Evolutionary conservation across 1,140 invertebrate species (phyloP), one percentile per base, ranked within the genome.

Genomic region (Sycophaga agraensis): DNA sequence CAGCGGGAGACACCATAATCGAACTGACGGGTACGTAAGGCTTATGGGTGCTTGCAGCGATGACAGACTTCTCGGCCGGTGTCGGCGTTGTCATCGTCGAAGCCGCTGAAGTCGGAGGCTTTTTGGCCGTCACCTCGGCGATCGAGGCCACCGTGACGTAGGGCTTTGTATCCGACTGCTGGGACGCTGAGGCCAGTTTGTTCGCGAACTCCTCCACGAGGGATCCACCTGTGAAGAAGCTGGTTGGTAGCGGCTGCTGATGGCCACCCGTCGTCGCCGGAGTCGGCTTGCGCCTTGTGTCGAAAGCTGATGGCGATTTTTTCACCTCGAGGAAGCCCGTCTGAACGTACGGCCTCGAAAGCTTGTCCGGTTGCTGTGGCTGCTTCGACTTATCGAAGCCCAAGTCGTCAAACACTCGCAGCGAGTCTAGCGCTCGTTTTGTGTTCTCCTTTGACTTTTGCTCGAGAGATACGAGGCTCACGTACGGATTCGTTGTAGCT

Each of bases 111-210:
- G 48, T 17, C 14, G 31, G 28, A 5, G 24, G 24, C 31, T 24
- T 53, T 49, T 14, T 49, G 28, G 7, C 16, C 17, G 67, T 59
- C 0, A 67, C 21, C 26, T 77, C 74, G 2, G 75, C 34, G 1
- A 79, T 71, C 7, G 69, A 65, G 2, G 72, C 59, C 2, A 75
- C 68, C 0, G 71, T 62, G 1, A 80, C 72, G 51, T 78, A 76
- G 0, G 75, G 73, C 17, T 62, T 62, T 6, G 37, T 28, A 12
- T 56, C 58, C 3, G 40, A 12, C n/a, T 42, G 21, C 19, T 22
- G 21, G 11, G 12, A 11, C 28, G 28, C 28, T n/a, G 12, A 19
- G 48, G 35, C 8, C 14, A 58, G 45, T 24, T 58, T 58, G 14
- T 26, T 17, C 1, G 12, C 0, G 53, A 46, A 14, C 64, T 70